These are phyloP conservation scores for Muntiacus reevesi DNA, from an alignment of 2,113 vertebrate species.

Conservation along the genomic window DNA sequence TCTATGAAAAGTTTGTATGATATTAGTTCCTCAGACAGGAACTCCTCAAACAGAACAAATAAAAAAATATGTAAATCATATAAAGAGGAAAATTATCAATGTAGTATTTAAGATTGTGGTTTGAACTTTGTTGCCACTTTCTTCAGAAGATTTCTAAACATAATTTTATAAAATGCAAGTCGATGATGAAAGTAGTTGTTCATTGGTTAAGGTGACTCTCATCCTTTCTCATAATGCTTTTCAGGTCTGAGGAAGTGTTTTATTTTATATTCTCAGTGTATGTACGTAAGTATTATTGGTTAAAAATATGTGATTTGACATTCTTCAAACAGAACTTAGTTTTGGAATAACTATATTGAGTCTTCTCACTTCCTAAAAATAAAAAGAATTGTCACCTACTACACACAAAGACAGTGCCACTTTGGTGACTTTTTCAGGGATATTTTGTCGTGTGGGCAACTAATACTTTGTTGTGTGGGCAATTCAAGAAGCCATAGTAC, in stretches of 20 bases:
- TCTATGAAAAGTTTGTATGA: neutral
- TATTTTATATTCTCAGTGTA: neutral
- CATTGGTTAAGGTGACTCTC: neutral
- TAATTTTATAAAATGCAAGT: neutral
- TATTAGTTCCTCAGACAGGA: neutral
- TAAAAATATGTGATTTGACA: neutral
- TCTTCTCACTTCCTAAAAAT: neutral
- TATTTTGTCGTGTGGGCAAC: neutral
- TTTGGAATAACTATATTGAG: neutral
- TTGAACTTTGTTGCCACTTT: neutral
- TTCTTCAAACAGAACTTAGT: neutral
- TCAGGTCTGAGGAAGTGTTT: neutral
- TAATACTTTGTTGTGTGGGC: neutral
- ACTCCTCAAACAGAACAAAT: neutral
- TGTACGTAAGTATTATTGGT: neutral
- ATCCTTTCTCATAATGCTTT: neutral
- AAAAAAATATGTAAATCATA: neutral
- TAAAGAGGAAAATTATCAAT: neutral
- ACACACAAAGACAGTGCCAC: neutral
- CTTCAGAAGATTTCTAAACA: neutral
- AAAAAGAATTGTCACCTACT: neutral
- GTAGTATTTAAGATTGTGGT: neutral
- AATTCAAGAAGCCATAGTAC: neutral
- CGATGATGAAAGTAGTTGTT: neutral
- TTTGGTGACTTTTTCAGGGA: constrained; percentile 9